These are phyloP conservation scores for Archivesica marissinica DNA, from an alignment of 1,140 invertebrate species.

Conservation along the genomic window DNA sequence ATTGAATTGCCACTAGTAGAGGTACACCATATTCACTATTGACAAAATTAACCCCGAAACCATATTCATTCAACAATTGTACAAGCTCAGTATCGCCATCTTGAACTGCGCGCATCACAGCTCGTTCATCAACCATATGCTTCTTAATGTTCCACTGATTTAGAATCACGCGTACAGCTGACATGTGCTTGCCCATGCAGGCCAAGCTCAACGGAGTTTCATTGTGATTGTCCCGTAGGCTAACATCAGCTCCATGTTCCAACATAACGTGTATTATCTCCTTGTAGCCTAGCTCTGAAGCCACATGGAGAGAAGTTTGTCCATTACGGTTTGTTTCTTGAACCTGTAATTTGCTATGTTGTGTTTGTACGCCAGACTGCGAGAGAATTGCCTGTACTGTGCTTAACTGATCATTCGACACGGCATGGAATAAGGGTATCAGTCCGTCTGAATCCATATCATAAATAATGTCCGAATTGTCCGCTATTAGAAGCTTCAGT, in stretches of 20 bases:
- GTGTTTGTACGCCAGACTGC: not conserved
- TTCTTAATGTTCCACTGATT: not conserved
- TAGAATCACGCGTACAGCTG: not conserved
- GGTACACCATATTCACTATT: not conserved
- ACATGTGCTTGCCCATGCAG: not conserved
- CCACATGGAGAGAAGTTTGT: conserved; percentile 11
- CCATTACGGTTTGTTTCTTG: not conserved
- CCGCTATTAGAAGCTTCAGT: not conserved
- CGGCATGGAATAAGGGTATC: not conserved
- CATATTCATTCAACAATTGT: not conserved
- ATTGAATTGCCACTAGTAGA: not conserved
- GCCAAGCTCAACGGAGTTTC: conserved; percentile 11
- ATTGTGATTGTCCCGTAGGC: not conserved
- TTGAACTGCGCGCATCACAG: not conserved
- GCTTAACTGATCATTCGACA: not conserved
- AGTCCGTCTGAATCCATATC: not conserved
- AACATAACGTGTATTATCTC: not conserved
- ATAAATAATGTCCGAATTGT: not conserved
- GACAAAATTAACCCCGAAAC: not conserved
- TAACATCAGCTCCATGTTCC: not conserved
- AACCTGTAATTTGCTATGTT: not conserved
- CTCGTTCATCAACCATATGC: not conserved
- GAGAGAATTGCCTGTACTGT: not conserved
- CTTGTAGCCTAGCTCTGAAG: not conserved
- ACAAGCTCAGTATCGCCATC: not conserved